phyloP scores from a whole-genome alignment of 2,113 vertebrate genomes.

The Puffinus mauretanicus region DNA sequence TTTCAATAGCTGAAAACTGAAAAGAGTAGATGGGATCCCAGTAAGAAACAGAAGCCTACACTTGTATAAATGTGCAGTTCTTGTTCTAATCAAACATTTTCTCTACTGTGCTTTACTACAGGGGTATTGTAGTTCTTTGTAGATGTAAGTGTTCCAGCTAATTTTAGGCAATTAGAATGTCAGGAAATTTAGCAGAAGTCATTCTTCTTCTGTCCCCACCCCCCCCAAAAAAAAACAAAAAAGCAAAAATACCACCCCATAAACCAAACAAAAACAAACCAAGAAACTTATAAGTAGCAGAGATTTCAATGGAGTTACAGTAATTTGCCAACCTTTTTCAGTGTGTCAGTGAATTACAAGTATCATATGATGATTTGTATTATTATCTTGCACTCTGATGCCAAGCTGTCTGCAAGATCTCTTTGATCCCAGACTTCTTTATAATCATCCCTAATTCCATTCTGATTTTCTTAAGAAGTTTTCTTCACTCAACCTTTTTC shows the following conservation, averaged over 20 bases:
- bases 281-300: neutral
- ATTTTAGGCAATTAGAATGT: neutral
- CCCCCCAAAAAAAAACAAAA: too few species aligned
- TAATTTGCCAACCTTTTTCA: neutral
- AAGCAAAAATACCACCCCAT: neutral
- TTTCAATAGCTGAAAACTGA: neutral
- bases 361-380: neutral
- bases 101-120: neutral
- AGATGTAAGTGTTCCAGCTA: neutral
- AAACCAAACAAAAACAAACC: neutral
- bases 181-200: neutral
- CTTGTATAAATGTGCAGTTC: neutral
- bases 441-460: slow-evolving; percentile 43
- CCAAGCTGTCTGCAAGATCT: neutral
- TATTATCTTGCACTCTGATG: neutral
- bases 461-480: slow-evolving; percentile 64
- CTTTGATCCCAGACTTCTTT: slow-evolving; percentile 70
- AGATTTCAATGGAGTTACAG: neutral
- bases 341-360: neutral
- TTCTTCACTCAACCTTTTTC: slow-evolving; percentile 64
- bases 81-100: neutral
- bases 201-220: rapidly evolving
- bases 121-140: neutral
- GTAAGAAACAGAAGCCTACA: neutral
- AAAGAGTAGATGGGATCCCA: neutral